Conservation (phyloP, 1,140 invertebrate genomes). For the Zaprionus taronus region DNA sequence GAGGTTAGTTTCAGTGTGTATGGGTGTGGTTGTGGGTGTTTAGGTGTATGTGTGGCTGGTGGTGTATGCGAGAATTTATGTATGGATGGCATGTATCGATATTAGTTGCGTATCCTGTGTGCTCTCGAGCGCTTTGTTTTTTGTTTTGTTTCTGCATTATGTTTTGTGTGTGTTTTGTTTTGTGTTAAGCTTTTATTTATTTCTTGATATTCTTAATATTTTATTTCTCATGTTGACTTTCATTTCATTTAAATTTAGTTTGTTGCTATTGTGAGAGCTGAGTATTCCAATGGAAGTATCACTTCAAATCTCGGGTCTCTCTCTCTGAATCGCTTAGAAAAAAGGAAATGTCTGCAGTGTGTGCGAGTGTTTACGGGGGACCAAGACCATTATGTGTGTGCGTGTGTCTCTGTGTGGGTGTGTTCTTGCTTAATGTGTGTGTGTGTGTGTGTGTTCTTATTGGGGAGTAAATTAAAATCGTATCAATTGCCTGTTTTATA, state of each 20-base stretch:
- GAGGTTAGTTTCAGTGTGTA: conserved; percentile 33
- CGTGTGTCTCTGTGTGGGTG: neutral
- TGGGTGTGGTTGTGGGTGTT: conserved; percentile 20
- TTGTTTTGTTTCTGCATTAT: conserved; percentile 14
- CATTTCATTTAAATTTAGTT: neutral
- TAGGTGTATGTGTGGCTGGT: conserved; percentile 31
- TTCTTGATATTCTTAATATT: neutral
- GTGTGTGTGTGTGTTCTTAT: conserved; percentile 12
- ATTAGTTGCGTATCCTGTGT: conserved; percentile 27
- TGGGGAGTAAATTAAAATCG: conserved; percentile 5
- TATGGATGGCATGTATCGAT: conserved; percentile 28
- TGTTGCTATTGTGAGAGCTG: neutral
- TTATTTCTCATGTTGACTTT: conserved; percentile 3
- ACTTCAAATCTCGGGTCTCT: conserved; percentile 6
- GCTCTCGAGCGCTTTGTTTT: conserved; percentile 28
- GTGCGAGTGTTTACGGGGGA: conserved; percentile 4
- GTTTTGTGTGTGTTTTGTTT: conserved; percentile 14
- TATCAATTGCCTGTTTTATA: conserved; percentile 1
- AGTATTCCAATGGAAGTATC: neutral
- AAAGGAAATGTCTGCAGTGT: neutral
- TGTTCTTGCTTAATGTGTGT: neutral
- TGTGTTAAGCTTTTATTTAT: conserved; percentile 3
- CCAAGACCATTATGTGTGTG: conserved; percentile 16
- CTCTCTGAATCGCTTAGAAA: conserved; percentile 18
- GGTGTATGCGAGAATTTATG: conserved; percentile 42